Percentiles rank a stretch among this genome's conserved stretches.
Evolutionary conservation across 2,888 invertebrate genomes (phyloP).

Genomic region (Phyllotreta cruciferae): DNA sequence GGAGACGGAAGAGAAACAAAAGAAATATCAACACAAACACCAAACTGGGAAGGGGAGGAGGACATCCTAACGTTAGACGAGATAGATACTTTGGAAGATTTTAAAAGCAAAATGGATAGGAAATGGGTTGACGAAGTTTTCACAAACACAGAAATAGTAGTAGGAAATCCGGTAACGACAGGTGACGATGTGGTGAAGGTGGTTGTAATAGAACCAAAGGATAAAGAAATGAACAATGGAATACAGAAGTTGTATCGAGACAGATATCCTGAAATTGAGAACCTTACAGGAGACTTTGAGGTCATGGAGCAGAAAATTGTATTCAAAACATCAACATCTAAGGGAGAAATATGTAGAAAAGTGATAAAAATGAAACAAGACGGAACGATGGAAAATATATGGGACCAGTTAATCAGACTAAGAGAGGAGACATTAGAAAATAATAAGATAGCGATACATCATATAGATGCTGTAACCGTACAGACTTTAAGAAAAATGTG

Average conservation of each 20-base stretch:
- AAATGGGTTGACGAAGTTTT: not conserved
- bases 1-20: not conserved
- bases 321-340: not conserved
- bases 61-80: not conserved
- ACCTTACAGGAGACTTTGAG: conserved; percentile 10
- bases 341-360: not conserved
- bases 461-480: not conserved
- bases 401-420: not conserved
- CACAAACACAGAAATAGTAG: conserved; percentile 4
- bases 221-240: conserved; percentile 21
- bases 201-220: conserved; percentile 28
- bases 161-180: conserved; percentile 11
- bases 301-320: not conserved
- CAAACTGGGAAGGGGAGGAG: no score
- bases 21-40: not conserved
- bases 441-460: not conserved
- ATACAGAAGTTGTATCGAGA: conserved; percentile 28
- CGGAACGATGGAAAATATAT: not conserved
- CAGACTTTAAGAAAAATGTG: conserved; percentile 4
- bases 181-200: conserved; percentile 20
- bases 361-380: not conserved
- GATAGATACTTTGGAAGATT: conserved; percentile 2
- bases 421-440: not conserved
- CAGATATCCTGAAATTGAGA: conserved; percentile 25
- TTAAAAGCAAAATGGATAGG: not conserved